Percentiles rank a stretch among this genome's conserved stretches.
Evolutionary conservation across 1,140 invertebrate species (phyloP).

Genomic region (Himalopsyche phryganea): DNA sequence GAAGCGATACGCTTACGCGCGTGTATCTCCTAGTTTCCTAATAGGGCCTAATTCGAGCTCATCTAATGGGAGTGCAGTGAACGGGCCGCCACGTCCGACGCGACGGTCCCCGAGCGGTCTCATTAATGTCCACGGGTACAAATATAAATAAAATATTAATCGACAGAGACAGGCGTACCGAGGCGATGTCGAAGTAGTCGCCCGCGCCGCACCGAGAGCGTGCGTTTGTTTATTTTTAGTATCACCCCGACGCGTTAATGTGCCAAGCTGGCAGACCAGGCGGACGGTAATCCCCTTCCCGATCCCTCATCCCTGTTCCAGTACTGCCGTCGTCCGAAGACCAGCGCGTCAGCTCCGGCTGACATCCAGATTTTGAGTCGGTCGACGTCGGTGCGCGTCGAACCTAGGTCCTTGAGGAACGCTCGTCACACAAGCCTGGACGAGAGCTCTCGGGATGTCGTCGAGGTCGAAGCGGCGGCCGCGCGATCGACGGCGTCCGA

Average conservation of each 20-base stretch:
- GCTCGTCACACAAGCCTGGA: too few species aligned
- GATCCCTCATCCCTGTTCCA: constrained; percentile 28
- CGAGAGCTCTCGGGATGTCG: constrained; percentile 27
- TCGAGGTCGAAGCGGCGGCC: constrained; percentile 41
- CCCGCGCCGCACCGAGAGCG: neutral
- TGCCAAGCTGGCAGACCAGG: constrained; percentile 29
- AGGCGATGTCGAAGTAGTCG: neutral
- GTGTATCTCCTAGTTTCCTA: too few species aligned
- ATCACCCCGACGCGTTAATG: constrained; percentile 2
- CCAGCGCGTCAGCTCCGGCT: constrained; percentile 6
- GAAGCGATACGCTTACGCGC: too few species aligned
- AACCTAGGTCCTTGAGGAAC: neutral
- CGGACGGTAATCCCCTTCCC: constrained; percentile 14
- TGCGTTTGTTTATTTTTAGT: neutral
- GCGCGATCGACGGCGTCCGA: constrained; percentile 35
- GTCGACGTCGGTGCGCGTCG: too few species aligned
- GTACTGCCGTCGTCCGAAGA: constrained; percentile 18
- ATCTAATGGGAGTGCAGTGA: too few species aligned
- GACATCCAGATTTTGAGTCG: neutral
- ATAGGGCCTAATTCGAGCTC: too few species aligned
- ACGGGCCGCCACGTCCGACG: too few species aligned
- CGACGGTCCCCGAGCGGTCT: constrained; percentile 35
- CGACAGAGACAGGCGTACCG: too few species aligned
- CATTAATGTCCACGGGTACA: too few species aligned
- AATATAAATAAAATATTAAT: too few species aligned